Conservation (phyloP, 2,888 invertebrate species). For the Beris morrisii region DNA sequence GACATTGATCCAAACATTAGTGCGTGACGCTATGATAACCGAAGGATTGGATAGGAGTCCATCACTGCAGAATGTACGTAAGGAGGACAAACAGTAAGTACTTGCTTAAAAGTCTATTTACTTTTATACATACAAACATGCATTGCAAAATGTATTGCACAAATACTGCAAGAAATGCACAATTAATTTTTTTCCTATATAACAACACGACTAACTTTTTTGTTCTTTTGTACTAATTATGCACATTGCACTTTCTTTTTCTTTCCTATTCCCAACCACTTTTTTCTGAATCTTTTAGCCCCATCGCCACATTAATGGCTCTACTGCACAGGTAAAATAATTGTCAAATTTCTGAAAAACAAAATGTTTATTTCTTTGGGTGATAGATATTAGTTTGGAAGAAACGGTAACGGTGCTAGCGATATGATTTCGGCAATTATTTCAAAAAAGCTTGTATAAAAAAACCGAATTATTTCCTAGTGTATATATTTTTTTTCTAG, state of each 20-base stretch:
- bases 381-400: conserved; percentile 12
- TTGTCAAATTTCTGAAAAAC: conserved; percentile 20
- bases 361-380: conserved; percentile 35
- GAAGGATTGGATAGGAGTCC: conserved; percentile 74
- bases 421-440: neutral
- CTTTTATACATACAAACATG: neutral
- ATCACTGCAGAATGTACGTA: conserved; percentile 61
- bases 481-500: no score
- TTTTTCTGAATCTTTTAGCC: conserved; percentile 63
- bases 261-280: conserved; percentile 46
- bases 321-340: conserved; percentile 88
- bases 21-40: conserved; percentile 88
- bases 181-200: neutral
- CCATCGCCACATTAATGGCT: conserved; percentile 94
- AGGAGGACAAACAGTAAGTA: conserved; percentile 80
- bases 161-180: neutral
- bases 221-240: conserved; percentile 30
- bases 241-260: conserved; percentile 50
- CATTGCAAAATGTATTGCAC: neutral
- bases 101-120: neutral
- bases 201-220: neutral
- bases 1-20: conserved; percentile 84
- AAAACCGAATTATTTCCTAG: no score
- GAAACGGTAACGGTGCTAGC: conserved; percentile 39
- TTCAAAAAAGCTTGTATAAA: no score